Conservation (phyloP, 2,113 vertebrate species). For the Stegastes partitus region DNA sequence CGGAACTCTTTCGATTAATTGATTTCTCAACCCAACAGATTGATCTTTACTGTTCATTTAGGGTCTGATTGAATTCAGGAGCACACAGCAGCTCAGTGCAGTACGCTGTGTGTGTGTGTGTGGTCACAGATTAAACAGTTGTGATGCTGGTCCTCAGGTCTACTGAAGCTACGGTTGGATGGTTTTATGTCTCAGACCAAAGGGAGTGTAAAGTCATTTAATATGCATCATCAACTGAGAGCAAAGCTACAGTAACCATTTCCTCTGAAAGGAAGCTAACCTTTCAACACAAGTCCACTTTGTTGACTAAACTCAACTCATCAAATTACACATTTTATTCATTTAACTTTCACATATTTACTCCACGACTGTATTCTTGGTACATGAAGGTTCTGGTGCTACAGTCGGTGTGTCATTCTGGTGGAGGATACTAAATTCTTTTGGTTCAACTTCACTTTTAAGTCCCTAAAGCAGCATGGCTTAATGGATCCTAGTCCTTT, state of each 20-base stretch:
- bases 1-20: not conserved
- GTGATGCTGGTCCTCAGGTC: conserved; percentile 35
- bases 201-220: conserved; percentile 26
- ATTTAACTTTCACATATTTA: too few species aligned
- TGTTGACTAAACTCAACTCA: too few species aligned
- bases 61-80: not conserved
- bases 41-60: not conserved
- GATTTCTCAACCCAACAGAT: not conserved
- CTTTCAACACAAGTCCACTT: too few species aligned
- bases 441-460: too few species aligned
- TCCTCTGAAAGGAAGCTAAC: too few species aligned
- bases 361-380: too few species aligned
- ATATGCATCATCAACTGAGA: conserved; percentile 25
- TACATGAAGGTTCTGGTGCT: too few species aligned
- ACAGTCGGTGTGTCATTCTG: too few species aligned
- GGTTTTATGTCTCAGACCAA: conserved; percentile 20
- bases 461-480: too few species aligned
- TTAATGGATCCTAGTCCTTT: too few species aligned
- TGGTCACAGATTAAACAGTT: conserved; percentile 57
- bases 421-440: too few species aligned
- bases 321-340: too few species aligned
- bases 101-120: conserved; percentile 48
- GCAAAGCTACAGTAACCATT: not conserved
- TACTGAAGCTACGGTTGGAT: not conserved
- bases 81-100: conserved; percentile 2